Evolutionary conservation across 2,888 invertebrate species (phyloP), one percentile per base, ranked within the genome.

Genomic region (Thysanoteuthis rhombus): DNA sequence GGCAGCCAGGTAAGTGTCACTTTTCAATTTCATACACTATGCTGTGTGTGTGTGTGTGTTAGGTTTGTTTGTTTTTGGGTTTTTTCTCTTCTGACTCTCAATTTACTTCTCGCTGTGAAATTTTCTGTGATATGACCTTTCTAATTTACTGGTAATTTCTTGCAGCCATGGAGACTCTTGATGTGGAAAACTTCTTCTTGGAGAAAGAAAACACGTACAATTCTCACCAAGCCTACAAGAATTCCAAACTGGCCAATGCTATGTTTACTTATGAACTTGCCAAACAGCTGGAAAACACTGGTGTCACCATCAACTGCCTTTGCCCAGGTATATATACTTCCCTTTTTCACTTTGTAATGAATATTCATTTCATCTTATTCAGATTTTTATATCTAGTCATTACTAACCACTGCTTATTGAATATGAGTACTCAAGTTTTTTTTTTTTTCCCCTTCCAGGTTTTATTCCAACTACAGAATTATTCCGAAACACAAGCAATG

Each of bases 391-490:
- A 22, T 91, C 40, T 39, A n/a, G n/a, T n/a, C n/a, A n/a, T n/a
- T n/a, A n/a, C n/a, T n/a, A n/a, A n/a, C n/a, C n/a, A n/a, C n/a
- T n/a, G n/a, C n/a, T n/a, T n/a, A n/a, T n/a, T n/a, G n/a, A n/a
- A n/a, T n/a, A n/a, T n/a, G n/a, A n/a, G n/a, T n/a, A n/a, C n/a
- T n/a, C n/a, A n/a, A n/a, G 19, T 39, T 36, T 38, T 38, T 40
- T 40, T 40, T 38, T n/a, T 5, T 0, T 92, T 39, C 32, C 45
- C 19, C n/a, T 93, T 94, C 16, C 94, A 95, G 95, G 95, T 75
- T 96, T 96, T 93, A 94, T 96, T 92, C 96, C 96, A 12, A 94
- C 95, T 75, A 96, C 96, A 32, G 95, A 95, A 38, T 93, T 96
- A 58, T 94, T 93, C 47, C 94, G 96, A 36, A 94, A 95, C 89